These are phyloP conservation scores for Oligia strigilis DNA, from an alignment of 2,888 invertebrate species.

Conservation along the genomic window DNA sequence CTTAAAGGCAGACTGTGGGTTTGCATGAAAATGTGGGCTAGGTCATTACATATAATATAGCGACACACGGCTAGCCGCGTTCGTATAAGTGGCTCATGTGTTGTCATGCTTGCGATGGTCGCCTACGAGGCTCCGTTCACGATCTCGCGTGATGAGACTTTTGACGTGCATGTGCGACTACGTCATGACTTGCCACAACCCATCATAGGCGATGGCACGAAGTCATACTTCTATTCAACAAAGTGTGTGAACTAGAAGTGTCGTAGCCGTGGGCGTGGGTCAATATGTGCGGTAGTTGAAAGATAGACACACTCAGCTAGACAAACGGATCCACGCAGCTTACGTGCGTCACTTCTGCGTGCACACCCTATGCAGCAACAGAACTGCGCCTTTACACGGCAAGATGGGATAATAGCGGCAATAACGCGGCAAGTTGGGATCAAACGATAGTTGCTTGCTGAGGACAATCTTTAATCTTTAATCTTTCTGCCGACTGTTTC, in stretches of 20 bases:
- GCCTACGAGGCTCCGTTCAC: not conserved
- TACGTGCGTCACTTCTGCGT: not conserved
- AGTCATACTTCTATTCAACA: not conserved
- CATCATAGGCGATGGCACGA: not conserved
- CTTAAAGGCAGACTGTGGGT: not conserved
- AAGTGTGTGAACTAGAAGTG: not conserved
- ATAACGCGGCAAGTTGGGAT: conserved; percentile 56
- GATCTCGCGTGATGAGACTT: not conserved
- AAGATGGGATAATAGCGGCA: conserved; percentile 40
- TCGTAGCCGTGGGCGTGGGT: not conserved
- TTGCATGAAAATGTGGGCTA: not conserved
- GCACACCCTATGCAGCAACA: not conserved
- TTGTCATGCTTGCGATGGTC: not conserved
- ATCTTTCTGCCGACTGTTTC: conserved; percentile 46
- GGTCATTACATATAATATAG: not conserved
- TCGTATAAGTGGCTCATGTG: not conserved
- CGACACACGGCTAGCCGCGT: not conserved
- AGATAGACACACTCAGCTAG: not conserved
- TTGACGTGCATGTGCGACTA: not conserved
- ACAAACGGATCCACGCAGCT: not conserved
- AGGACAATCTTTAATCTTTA: conserved; percentile 58
- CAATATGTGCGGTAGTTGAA: not conserved
- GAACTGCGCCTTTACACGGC: not conserved
- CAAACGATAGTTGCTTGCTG: conserved; percentile 52
- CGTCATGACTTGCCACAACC: not conserved